A percentile compares a stretch with the other conserved stretches of the same genome.
Evolutionary conservation across 2,888 invertebrate genomes (phyloP).

Genomic region (Agriopis leucophaearia): DNA sequence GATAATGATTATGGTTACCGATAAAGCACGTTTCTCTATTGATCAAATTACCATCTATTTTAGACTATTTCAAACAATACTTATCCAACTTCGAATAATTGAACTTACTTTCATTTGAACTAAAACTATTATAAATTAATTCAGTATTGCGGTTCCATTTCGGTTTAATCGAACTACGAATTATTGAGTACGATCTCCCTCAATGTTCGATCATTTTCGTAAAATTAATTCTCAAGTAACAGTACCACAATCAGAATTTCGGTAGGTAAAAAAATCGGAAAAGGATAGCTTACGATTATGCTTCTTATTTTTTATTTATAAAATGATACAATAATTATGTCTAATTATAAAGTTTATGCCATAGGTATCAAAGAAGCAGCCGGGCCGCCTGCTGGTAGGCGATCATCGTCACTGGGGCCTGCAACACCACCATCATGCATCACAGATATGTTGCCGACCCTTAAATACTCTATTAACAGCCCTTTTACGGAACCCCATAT

Average conservation of each 20-base stretch:
- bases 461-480: too few species aligned
- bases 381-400: too few species aligned
- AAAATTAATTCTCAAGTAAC: constrained; percentile 45
- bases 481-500: too few species aligned
- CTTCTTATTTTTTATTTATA: too few species aligned
- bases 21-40: neutral
- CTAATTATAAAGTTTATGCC: too few species aligned
- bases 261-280: neutral
- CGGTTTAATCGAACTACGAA: constrained; percentile 33
- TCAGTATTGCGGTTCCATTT: constrained; percentile 27
- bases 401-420: too few species aligned
- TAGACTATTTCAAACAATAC: neutral
- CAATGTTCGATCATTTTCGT: constrained; percentile 54
- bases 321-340: too few species aligned
- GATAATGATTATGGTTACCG: too few species aligned
- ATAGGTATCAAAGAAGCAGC: too few species aligned
- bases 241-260: constrained; percentile 2
- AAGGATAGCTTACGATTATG: too few species aligned
- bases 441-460: too few species aligned
- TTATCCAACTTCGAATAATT: neutral
- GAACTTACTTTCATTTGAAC: neutral
- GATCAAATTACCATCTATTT: neutral
- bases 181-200: constrained; percentile 41
- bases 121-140: constrained; percentile 25
- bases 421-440: too few species aligned